These are phyloP conservation scores for Nudaria mundana DNA, from an alignment of 2,888 invertebrate species.

Conservation along the genomic window DNA sequence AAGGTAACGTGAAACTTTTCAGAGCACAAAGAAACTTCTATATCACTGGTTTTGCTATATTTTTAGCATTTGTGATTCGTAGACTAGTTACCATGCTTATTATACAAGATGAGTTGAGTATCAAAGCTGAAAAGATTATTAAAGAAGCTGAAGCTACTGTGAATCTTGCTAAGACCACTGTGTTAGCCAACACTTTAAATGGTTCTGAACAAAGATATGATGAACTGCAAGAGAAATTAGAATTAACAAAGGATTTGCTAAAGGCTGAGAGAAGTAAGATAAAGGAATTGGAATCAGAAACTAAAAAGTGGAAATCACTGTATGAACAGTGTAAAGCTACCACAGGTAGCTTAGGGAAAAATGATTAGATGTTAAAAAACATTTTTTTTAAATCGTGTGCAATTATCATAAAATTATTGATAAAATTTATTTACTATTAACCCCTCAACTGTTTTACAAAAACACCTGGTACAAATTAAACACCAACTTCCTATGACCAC, in stretches of 20 bases:
- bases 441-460: too few relatives aligned
- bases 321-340: constrained; percentile 40
- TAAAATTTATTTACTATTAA: too few relatives aligned
- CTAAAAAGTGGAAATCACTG: constrained; percentile 49
- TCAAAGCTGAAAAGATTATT: constrained; percentile 84
- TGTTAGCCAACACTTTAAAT: constrained; percentile 43
- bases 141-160: constrained; percentile 85
- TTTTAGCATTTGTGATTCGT: constrained; percentile 85
- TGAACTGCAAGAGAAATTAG: constrained; percentile 42
- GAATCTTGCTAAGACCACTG: constrained; percentile 55
- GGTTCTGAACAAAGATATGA: constrained; percentile 35
- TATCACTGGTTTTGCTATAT: constrained; percentile 89
- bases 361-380: constrained; percentile 19
- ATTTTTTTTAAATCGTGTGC: neutral
- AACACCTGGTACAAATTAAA: too few relatives aligned
- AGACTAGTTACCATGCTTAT: constrained; percentile 84
- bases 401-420: neutral
- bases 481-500: too few relatives aligned
- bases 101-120: constrained; percentile 81
- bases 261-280: constrained; percentile 41
- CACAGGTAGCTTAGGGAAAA: constrained; percentile 27
- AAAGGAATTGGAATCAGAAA: constrained; percentile 48
- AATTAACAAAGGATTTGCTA: constrained; percentile 39
- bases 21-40: constrained; percentile 90
- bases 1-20: constrained; percentile 86